A percentile compares a stretch with the other conserved stretches of the same genome.
Conservation (phyloP, 2,113 vertebrate genomes). For the Dipodomys stephensi region DNA sequence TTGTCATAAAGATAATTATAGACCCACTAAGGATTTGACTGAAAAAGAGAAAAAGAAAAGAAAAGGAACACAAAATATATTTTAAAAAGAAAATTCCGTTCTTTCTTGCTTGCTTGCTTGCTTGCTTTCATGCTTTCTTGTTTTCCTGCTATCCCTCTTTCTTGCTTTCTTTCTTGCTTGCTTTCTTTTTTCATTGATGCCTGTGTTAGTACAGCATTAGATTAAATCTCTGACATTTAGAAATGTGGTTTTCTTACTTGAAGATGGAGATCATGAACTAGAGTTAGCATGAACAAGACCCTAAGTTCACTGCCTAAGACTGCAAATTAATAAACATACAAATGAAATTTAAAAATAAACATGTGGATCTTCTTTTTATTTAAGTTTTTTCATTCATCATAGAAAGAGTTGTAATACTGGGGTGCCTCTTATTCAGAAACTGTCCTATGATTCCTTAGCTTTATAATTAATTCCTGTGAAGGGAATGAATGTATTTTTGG, state of each 20-base stretch:
- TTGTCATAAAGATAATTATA: neutral
- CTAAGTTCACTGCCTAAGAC: neutral
- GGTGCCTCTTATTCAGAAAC: neutral
- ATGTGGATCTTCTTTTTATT: neutral
- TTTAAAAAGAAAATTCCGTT: neutral
- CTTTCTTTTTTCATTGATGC: neutral
- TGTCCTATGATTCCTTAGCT: neutral
- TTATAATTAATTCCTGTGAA: neutral
- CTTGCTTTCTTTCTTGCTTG: neutral
- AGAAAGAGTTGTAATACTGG: neutral
- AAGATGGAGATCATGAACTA: neutral
- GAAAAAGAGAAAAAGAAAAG: no score
- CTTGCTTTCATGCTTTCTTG: neutral
- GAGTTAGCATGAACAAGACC: neutral
- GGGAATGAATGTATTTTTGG: no score
- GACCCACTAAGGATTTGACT: neutral
- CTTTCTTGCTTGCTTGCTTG: no score
- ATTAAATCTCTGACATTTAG: neutral
- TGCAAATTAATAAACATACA: neutral
- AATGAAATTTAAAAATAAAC: neutral
- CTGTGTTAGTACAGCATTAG: neutral
- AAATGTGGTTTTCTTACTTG: neutral
- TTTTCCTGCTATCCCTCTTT: neutral
- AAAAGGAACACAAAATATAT: neutral
- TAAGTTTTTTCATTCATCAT: no score